Conservation (phyloP, 2,797 vertebrate genomes). For the Acanthurus lineatus region DNA sequence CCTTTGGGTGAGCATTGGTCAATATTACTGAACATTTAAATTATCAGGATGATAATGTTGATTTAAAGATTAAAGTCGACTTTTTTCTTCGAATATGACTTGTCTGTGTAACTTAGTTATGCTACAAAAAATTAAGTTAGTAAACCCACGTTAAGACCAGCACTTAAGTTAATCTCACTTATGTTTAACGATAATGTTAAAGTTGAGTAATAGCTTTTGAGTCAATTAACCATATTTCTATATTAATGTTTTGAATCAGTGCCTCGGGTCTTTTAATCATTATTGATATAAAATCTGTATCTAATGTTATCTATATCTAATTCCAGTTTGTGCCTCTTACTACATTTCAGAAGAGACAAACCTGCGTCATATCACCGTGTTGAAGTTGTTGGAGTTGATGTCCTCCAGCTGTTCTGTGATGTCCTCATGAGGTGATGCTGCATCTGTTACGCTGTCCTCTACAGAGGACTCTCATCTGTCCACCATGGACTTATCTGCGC, state of each 20-base stretch:
- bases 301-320: background rate
- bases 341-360: background rate
- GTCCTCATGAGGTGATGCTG: slow-evolving; percentile 75
- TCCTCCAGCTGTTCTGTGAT: slow-evolving; percentile 48
- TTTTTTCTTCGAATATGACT: too few relatives aligned
- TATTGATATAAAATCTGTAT: too few relatives aligned
- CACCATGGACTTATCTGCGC: slow-evolving; percentile 53
- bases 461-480: slow-evolving; percentile 50
- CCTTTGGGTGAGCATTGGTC: accelerated
- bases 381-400: slow-evolving; percentile 1
- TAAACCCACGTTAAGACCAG: slow-evolving; percentile 19
- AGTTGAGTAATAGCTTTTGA: background rate
- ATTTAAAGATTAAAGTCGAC: too few relatives aligned
- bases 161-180: background rate
- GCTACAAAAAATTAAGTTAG: background rate
- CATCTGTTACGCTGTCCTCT: slow-evolving; percentile 57
- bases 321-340: background rate
- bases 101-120: too few relatives aligned
- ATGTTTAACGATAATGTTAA: background rate
- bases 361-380: background rate
- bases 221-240: background rate
- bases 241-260: background rate
- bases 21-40: too few relatives aligned
- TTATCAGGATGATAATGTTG: too few relatives aligned
- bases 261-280: background rate